Percentiles rank a stretch among this genome's conserved stretches.
These are phyloP conservation scores for Brachystomella parvula DNA, from an alignment of 1,140 invertebrate genomes.

Conservation along the genomic window DNA sequence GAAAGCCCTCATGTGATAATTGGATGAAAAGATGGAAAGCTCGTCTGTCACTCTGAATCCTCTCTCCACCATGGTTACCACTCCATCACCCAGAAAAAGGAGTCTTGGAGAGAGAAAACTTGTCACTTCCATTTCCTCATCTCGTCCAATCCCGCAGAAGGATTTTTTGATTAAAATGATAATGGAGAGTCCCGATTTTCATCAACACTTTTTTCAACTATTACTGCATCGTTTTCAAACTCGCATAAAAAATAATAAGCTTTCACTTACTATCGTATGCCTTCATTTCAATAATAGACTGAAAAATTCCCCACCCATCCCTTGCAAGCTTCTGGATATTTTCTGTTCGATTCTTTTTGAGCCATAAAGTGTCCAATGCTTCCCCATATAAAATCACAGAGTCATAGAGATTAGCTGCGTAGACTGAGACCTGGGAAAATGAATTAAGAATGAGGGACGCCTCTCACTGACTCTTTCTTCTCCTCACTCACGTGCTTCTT, in stretches of 20 bases:
- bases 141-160: no score
- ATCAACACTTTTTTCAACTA: background rate
- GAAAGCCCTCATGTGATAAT: background rate
- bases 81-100: background rate
- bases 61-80: no score
- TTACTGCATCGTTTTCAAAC: no score
- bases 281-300: constrained; percentile 65
- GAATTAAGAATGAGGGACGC: background rate
- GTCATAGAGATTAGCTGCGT: constrained; percentile 93
- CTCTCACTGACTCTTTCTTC: background rate
- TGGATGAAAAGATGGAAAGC: background rate
- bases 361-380: constrained; percentile 62
- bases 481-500: constrained; percentile 47
- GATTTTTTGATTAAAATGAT: no score
- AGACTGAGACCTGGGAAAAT: constrained; percentile 66
- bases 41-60: constrained; percentile 2
- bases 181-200: no score
- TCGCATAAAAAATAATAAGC: no score
- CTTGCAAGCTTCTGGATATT: constrained; percentile 62
- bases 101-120: no score
- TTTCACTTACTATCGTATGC: constrained; percentile 66
- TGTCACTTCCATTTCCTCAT: no score
- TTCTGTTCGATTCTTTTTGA: constrained; percentile 43
- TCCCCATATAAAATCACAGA: constrained; percentile 84
- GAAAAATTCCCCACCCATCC: constrained; percentile 67